Conservation (phyloP, 1,140 invertebrate genomes). For the Zaprionus africanus region DNA sequence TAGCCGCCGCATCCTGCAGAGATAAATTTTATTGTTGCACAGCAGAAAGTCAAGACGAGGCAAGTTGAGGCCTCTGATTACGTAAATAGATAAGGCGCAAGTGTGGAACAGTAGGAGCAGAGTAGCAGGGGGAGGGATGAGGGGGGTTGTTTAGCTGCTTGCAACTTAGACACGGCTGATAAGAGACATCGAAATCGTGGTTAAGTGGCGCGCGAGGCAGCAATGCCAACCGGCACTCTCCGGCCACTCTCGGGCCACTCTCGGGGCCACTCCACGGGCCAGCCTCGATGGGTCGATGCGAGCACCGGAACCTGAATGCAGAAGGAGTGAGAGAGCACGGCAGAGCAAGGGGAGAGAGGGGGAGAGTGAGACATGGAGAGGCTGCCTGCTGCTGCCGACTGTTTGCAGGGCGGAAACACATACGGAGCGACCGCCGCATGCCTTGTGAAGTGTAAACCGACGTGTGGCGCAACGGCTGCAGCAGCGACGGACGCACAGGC, state of each 20-base stretch:
- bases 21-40: constrained; percentile 21
- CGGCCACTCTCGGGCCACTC: constrained; percentile 46
- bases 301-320: constrained; percentile 35
- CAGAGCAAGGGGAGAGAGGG: neutral
- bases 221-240: neutral
- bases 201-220: constrained; percentile 53
- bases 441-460: constrained; percentile 70
- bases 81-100: constrained; percentile 56
- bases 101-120: neutral
- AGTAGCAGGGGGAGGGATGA: neutral
- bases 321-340: neutral
- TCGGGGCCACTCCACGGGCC: constrained; percentile 48
- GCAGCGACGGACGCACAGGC: constrained; percentile 3
- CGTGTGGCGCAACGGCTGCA: constrained; percentile 52
- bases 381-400: constrained; percentile 5
- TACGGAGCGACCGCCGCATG: constrained; percentile 19
- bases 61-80: constrained; percentile 51
- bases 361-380: too few relatives aligned
- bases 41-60: constrained; percentile 50
- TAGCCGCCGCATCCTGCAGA: constrained; percentile 41
- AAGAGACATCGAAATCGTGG: constrained; percentile 65
- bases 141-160: constrained; percentile 4
- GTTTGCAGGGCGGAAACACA: constrained; percentile 59
- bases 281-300: constrained; percentile 14
- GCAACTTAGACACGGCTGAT: constrained; percentile 37